A percentile compares a stretch with the other conserved stretches of the same genome.
Conservation (phyloP, 2,797 vertebrate genomes). For the Ispidina picta region DNA sequence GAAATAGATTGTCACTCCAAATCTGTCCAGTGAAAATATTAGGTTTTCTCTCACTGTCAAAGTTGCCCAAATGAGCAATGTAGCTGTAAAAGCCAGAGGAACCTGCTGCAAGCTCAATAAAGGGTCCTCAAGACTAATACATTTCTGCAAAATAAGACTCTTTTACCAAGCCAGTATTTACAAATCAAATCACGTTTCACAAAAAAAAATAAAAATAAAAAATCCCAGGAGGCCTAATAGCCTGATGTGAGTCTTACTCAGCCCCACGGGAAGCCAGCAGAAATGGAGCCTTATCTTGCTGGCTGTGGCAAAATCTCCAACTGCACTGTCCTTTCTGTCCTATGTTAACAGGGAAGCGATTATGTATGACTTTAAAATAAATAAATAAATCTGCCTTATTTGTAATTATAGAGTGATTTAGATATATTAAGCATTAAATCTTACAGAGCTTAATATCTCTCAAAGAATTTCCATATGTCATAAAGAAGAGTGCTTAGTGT, state of each 20-base stretch:
- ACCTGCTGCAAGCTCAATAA: background rate
- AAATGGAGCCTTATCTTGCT: background rate
- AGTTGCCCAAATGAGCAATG: background rate
- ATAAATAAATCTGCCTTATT: background rate
- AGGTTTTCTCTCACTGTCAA: background rate
- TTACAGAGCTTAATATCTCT: background rate
- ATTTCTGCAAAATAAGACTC: background rate
- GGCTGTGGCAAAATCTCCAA: background rate
- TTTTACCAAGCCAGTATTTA: background rate
- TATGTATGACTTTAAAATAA: background rate
- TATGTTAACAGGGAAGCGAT: background rate
- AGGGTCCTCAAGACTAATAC: background rate
- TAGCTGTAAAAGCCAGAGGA: background rate
- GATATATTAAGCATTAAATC: background rate
- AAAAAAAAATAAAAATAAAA: background rate
- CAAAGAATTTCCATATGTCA: background rate
- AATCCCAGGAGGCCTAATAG: background rate
- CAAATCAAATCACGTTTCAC: background rate
- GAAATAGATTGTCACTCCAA: background rate
- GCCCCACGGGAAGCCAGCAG: background rate
- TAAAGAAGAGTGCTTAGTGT: background rate
- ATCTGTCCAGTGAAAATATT: background rate
- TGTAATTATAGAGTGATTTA: background rate
- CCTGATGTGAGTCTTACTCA: background rate
- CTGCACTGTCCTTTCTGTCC: background rate